These are phyloP conservation scores for Rhizomys pruinosus DNA, from an alignment of 2,113 vertebrate species.

Conservation along the genomic window DNA sequence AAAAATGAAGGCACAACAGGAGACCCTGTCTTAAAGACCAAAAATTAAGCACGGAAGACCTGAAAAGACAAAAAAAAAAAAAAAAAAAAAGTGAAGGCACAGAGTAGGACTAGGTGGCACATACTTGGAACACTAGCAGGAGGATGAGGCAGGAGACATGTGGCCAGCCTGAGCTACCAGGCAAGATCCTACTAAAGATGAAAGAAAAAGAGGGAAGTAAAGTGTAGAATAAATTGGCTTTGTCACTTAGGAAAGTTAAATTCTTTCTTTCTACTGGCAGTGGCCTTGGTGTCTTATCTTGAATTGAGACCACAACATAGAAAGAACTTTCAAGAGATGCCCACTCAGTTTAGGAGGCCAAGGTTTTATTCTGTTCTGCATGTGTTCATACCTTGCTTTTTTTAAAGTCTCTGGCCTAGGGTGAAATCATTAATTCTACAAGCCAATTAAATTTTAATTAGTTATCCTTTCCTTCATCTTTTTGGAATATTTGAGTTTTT, in stretches of 20 bases:
- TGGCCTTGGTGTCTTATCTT: not conserved
- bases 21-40: too few relatives aligned
- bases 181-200: too few relatives aligned
- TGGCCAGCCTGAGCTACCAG: too few relatives aligned
- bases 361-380: not conserved
- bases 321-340: not conserved
- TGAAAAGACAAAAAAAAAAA: too few relatives aligned
- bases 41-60: too few relatives aligned
- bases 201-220: not conserved
- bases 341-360: not conserved
- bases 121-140: too few relatives aligned
- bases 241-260: constrained; percentile 21
- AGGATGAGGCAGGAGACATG: too few relatives aligned
- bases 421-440: constrained; percentile 35
- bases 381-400: not conserved
- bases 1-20: too few relatives aligned
- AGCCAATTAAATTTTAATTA: constrained; percentile 41
- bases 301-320: not conserved
- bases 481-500: too few relatives aligned
- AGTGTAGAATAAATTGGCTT: not conserved
- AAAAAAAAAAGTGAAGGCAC: too few relatives aligned
- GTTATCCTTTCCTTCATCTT: not conserved
- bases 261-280: not conserved
- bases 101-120: too few relatives aligned
- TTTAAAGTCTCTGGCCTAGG: not conserved